Evolutionary conservation across 1,140 invertebrate genomes (phyloP).

Genomic region (Homarus americanus): DNA sequence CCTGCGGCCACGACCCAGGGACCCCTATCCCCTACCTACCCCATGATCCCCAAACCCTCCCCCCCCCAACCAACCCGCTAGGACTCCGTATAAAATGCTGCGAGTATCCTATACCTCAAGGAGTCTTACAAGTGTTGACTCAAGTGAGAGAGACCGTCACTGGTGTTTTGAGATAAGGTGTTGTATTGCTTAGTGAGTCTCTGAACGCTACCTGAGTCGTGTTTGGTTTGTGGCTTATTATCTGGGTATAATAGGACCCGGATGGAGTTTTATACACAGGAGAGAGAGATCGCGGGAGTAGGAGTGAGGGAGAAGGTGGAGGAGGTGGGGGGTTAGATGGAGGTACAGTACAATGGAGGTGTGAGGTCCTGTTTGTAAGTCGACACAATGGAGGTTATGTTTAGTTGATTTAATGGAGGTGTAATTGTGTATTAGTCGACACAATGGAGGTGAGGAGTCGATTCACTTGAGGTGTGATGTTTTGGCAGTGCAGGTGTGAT

Average conservation of each 20-base stretch:
- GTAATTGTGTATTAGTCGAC: not conserved
- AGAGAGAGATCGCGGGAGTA: no score
- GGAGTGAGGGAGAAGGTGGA: no score
- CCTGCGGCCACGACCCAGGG: slow-evolving; percentile 39
- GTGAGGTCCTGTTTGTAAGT: no score
- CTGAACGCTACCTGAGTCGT: not conserved
- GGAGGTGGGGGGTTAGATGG: not conserved
- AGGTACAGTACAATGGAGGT: not conserved
- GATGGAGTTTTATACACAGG: not conserved
- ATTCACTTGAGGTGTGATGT: not conserved
- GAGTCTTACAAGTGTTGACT: slow-evolving; percentile 50
- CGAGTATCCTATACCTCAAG: slow-evolving; percentile 50
- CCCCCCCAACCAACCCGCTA: not conserved
- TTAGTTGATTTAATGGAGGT: not conserved
- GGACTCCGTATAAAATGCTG: slow-evolving; percentile 37
- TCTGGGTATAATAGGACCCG: not conserved
- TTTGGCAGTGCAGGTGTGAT: not conserved
- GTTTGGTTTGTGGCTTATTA: slow-evolving; percentile 25
- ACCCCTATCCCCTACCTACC: no score
- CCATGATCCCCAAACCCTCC: no score
- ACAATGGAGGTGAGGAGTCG: not conserved
- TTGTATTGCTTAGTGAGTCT: slow-evolving; percentile 13
- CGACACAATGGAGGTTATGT: not conserved
- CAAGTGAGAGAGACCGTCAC: slow-evolving; percentile 32
- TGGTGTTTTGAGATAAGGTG: slow-evolving; percentile 38